These are phyloP conservation scores for Hyaena hyaena DNA, from an alignment of 2,113 vertebrate genomes.

Conservation along the genomic window DNA sequence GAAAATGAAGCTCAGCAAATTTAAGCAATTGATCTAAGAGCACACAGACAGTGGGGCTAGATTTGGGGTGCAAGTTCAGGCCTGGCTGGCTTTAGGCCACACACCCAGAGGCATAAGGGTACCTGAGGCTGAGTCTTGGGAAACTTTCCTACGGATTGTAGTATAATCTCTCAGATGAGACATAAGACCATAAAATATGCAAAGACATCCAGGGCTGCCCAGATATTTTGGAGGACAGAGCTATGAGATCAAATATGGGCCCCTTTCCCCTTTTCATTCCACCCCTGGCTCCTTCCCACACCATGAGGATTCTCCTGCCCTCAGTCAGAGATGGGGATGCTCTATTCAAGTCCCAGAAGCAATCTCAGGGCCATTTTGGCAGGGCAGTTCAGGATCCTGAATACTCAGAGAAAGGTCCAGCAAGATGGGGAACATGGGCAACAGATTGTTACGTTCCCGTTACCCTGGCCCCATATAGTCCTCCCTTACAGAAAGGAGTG, in stretches of 20 bases:
- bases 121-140: neutral
- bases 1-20: neutral
- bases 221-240: neutral
- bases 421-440: neutral
- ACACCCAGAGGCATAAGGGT: rapidly evolving
- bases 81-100: neutral
- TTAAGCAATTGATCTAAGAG: neutral
- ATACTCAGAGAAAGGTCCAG: neutral
- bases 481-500: no score
- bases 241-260: neutral
- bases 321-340: neutral
- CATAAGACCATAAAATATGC: neutral
- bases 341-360: neutral
- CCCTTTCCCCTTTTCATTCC: neutral
- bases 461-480: rapidly evolving
- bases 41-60: neutral
- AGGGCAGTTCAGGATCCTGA: neutral
- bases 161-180: neutral
- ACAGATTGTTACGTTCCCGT: rapidly evolving
- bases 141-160: neutral
- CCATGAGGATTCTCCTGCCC: rapidly evolving
- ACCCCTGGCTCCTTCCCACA: neutral
- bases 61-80: neutral
- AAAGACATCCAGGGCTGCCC: neutral
- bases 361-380: neutral